Base-by-base conservation (phyloP, 2,797 vertebrate species). In the Rhinella marina region DNA sequence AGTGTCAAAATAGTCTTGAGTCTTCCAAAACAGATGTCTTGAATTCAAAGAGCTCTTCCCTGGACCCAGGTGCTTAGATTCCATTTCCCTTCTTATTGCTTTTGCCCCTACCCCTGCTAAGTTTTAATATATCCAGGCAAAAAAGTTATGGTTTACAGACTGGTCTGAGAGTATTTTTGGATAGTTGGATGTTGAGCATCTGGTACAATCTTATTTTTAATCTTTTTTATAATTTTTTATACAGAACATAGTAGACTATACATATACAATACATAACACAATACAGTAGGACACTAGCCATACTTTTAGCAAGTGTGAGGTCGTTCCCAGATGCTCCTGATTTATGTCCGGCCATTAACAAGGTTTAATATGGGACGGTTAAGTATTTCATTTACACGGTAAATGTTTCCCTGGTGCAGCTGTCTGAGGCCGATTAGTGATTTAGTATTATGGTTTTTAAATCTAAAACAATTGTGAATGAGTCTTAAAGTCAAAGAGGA, bases 381-480 rank as follows among this genome's bases (percentile, higher is more conserved):
- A 78, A 79, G 48, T 64, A 32, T 86, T 86, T 79, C 59, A 78
- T 86, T 86, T 64, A 48, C 8, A 23, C 59, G 32, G 23, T 86
- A 66, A 68, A 56, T 86, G 61, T 79, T 77, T 79, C n/a, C 77
- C 54, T 78, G 84, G 59, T 54, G 75, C 84, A 68, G 73, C 48
- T 86, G 84, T 79, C 75, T 29, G 14, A 29, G 32, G 62, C 75
- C 50, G 68, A 73, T 84, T 79, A 86, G 59, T 41, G 75, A 85
- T 76, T 62, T 85, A 61, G 25, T 41, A 75, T 75, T 73, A 75
- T 59, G 68, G 25, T 84, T 29, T 84, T 59, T 59, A 57, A 77
- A 73, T 52, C 14, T 62, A 48, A 66, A 70, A 70, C 29, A 21
- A 64, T 66, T 76, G 72, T 56, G 41, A 57, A 29, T 72, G n/a